Evolutionary conservation across 2,113 vertebrate genomes (phyloP), one percentile per base, ranked within the genome.

Genomic region (Malurus alboscapulatus): DNA sequence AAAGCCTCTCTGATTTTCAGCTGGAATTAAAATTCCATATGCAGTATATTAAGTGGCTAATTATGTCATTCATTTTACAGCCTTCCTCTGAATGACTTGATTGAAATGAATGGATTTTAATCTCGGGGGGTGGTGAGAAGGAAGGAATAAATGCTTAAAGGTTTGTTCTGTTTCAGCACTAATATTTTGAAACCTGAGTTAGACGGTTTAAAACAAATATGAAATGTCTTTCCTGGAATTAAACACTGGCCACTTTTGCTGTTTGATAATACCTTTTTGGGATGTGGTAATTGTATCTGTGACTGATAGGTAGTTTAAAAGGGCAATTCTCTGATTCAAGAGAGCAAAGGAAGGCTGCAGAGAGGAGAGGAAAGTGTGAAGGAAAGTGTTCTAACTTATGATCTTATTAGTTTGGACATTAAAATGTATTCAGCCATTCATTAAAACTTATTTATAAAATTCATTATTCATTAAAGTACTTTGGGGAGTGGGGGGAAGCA

Each of bases 11-110:
- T 90, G 88, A 92, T 92, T 94, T 94, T 94, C 87, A 96, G 61
- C 92, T 97, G 93, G 89, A 95, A 96, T 94, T 95, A 96, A 94
- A 95, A 94, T 96, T 97, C 94, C 91, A 90, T 96, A 95, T 95
- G 92, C 79, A 77, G 90, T 84, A 84, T 95, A 95, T 96, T 96
- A 97, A 97, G 95, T 92, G 88, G 93, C 93, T 97, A 97, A 97
- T 97, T 97, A 95, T 79, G 92, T 87, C 48, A 69, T 92, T 92
- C 95, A 94, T 96, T 96, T 97, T 96, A 96, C 96, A 95, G 83
- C 75, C 82, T 72, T 92, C 87, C 71, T 97, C 88, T 94, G 96
- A 96, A 90, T 85, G 85, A 89, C 84, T 94, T 96, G 96, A 97
- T 96, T 91, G 91, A 94, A 95, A 93, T 95, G 91, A 94, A 95